Percentiles rank a stretch among this genome's conserved stretches.
Evolutionary conservation across 2,888 invertebrate species (phyloP).

Genomic region (Napeogenes sylphis): DNA sequence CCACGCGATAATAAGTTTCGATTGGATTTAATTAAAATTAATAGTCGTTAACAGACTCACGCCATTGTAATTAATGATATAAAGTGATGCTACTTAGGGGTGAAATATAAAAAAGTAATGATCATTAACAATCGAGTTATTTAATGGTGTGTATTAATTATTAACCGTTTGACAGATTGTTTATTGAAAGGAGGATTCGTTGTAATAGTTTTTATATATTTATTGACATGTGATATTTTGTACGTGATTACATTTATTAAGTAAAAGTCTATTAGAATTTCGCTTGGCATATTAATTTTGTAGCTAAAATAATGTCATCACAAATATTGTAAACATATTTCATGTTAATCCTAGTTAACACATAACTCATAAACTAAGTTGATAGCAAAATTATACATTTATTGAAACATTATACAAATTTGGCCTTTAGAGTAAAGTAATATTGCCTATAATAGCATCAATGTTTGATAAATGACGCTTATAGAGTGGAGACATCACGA

Average conservation of each 20-base stretch:
- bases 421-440: slow-evolving; percentile 24
- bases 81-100: slow-evolving; percentile 56
- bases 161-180: slow-evolving; percentile 24
- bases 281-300: neutral
- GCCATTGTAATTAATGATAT: slow-evolving; percentile 65
- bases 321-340: neutral
- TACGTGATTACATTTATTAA: neutral
- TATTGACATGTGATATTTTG: neutral
- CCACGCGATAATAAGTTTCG: slow-evolving; percentile 43
- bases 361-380: slow-evolving; percentile 10
- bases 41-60: slow-evolving; percentile 62
- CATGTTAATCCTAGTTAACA: slow-evolving; percentile 2
- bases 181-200: slow-evolving; percentile 15
- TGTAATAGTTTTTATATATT: no score
- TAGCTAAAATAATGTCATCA: neutral
- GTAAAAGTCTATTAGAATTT: no score
- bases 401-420: slow-evolving; percentile 23
- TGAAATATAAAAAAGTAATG: slow-evolving; percentile 33
- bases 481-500: slow-evolving; percentile 53
- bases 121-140: slow-evolving; percentile 35
- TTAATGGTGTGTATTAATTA: slow-evolving; percentile 39
- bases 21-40: slow-evolving; percentile 70
- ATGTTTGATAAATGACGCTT: slow-evolving; percentile 37
- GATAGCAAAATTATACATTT: slow-evolving; percentile 19
- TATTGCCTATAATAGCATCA: slow-evolving; percentile 31